Base-by-base conservation (phyloP, 2,113 vertebrate species). In the Mastomys coucha region DNA sequence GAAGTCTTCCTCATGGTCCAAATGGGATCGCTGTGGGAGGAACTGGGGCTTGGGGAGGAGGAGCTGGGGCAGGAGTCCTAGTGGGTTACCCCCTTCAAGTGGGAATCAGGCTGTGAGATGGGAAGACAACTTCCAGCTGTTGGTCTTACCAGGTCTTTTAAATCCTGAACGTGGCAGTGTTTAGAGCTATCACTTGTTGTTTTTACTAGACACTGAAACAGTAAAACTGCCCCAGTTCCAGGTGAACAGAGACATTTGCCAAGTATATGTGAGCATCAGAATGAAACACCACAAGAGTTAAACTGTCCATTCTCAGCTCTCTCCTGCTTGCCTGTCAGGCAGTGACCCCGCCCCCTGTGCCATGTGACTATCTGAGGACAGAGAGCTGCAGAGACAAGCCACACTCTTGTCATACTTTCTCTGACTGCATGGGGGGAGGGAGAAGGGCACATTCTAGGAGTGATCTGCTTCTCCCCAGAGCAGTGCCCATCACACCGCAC, bases 211-310 rank as follows among this genome's bases (percentile, higher is more conserved):
- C 78, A 88, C 51, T 60, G 58, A 69, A 60, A 49, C 89, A 84
- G 82, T 80, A 60, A 90, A 70, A 91, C 88, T 78, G 28, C 76
- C 10, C 39, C 63, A 65, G 70, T 67, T 91, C 49, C 72, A 94
- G 70, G 88, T 80, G 11, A 51, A 75, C 60, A 95, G 88, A 82
- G 93, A 31, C 26, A 93, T 67, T 90, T 77, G 85, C 70, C 24
- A 82, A 86, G 42, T 39, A 10, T 91, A 33, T 81, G 36, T n/a
- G 60, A 77, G 77, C 36, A 69, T 5, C 28, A 51, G 84, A 92
- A 86, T 14, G 72, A 42, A 45, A 16, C 45, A 86, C 4, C 11
- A 45, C 33, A 86, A 33, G 31, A 67, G 11, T 11, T 42, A 11
- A 39, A 33, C 75, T 53, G 36, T 65, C 45, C 67, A 45, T n/a